phyloP scores from a whole-genome alignment of 2,113 vertebrate species.

The Bos javanicus region DNA sequence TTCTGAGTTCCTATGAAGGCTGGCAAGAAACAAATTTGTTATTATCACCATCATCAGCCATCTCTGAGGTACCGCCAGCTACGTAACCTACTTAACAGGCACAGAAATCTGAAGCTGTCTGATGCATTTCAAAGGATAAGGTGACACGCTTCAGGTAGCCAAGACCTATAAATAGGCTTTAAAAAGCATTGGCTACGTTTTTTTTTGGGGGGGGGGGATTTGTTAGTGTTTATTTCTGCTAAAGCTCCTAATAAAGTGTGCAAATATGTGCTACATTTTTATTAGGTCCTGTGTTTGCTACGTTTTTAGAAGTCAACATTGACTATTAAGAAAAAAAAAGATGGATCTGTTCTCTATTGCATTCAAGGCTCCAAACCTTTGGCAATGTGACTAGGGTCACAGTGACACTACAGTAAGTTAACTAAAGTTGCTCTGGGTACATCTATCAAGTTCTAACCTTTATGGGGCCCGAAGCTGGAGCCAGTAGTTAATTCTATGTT shows the following conservation, averaged over 20 bases:
- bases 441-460: neutral
- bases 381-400: neutral
- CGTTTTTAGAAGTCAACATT: constrained; percentile 33
- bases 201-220: neutral
- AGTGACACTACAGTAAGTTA: neutral
- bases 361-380: constrained; percentile 23
- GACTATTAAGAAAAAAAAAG: neutral
- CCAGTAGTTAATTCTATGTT: neutral
- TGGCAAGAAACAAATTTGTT: neutral
- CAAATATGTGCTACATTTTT: neutral
- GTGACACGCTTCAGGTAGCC: constrained; percentile 60
- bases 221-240: neutral
- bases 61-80: constrained; percentile 28
- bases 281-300: neutral
- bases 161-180: constrained; percentile 77
- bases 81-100: constrained; percentile 47
- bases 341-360: neutral
- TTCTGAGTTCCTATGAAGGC: neutral
- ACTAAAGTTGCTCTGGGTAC: neutral
- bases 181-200: constrained; percentile 20
- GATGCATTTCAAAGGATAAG: constrained; percentile 60
- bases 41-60: neutral
- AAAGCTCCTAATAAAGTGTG: neutral
- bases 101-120: constrained; percentile 69
- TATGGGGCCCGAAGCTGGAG: neutral